Base-by-base conservation (phyloP, 2,797 vertebrate genomes). In the Enteromius radiatus region DNA sequence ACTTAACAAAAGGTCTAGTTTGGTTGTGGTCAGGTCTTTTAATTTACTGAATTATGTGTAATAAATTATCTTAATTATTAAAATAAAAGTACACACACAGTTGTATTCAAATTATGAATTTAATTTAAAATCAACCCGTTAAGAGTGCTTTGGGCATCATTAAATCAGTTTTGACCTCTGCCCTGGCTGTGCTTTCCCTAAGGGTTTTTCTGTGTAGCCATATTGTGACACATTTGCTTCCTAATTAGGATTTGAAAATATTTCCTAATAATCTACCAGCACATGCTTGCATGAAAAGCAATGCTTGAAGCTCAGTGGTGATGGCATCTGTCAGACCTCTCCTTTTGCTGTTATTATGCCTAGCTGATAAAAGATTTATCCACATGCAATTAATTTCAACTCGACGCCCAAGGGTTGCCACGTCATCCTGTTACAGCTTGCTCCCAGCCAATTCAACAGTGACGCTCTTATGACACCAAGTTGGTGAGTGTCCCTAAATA, bases 181-280 rank as follows among this genome's bases (percentile, higher is more conserved):
- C 43, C 31, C 56, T 26, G 69, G 56, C 43, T 52, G 68, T 36
- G 28, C 15, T 81, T 81, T 63, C 5, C 68, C 79, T 17, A 23
- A 49, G 56, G 68, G 79, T 70, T 26, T 76, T 68, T 71, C 38
- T 56, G 41, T 31, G 33, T 64, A 76, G 65, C 49, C 65, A 43
- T 54, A 68, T 73, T 75, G 61, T 65, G 74, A 76, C 73, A 80
- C 61, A 63, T 84, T 79, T 83, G 70, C 69, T 85, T 14, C 45
- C 52, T 82, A 79, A 85, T 82, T 83, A 85, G 80, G 80, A 81
- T 70, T 70, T 81, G 19, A 52, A 73, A 54, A 67, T 33, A 6
- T 11, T 73, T 76, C 52, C 76, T 59, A 54, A 69, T 33, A 47
- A 84, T 68, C 31, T 47, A 56, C 69, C 19, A 49, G 69, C 31